phyloP scores from a whole-genome alignment of 2,888 invertebrate genomes.

The Drosophila barbarae region DNA sequence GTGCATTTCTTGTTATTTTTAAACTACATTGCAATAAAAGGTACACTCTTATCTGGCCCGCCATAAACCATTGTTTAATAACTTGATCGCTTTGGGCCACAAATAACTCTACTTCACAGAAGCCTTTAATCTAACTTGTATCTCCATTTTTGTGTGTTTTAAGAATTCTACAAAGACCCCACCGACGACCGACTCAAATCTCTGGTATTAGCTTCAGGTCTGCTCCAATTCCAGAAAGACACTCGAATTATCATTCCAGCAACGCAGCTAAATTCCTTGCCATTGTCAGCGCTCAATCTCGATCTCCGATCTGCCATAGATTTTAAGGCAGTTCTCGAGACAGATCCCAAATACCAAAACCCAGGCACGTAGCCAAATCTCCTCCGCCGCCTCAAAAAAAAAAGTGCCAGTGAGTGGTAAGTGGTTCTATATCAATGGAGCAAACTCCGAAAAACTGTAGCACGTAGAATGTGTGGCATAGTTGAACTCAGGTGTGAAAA shows the following conservation, averaged over 20 bases:
- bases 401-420: constrained; percentile 26
- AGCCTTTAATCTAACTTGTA: constrained; percentile 19
- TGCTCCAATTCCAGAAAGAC: constrained; percentile 56
- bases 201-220: constrained; percentile 20
- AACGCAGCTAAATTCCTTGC: constrained; percentile 48
- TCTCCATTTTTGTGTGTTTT: constrained; percentile 10
- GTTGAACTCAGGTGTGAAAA: constrained; percentile 53
- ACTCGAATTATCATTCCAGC: constrained; percentile 60
- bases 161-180: constrained; percentile 19
- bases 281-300: constrained; percentile 40
- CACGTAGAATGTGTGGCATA: constrained; percentile 16
- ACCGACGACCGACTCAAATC: constrained; percentile 33
- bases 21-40: not conserved
- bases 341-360: constrained; percentile 24
- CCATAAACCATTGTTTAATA: constrained; percentile 6
- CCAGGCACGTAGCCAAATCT: constrained; percentile 30
- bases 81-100: not conserved
- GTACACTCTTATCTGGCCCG: not conserved
- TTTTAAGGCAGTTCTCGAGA: constrained; percentile 24
- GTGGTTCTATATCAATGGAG: constrained; percentile 43
- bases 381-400: constrained; percentile 34
- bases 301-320: constrained; percentile 36
- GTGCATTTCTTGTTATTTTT: not conserved
- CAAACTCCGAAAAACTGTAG: constrained; percentile 25
- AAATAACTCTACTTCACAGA: constrained; percentile 12